phyloP scores from a whole-genome alignment of 2,888 invertebrate species.

The Galerucella nymphaeae region DNA sequence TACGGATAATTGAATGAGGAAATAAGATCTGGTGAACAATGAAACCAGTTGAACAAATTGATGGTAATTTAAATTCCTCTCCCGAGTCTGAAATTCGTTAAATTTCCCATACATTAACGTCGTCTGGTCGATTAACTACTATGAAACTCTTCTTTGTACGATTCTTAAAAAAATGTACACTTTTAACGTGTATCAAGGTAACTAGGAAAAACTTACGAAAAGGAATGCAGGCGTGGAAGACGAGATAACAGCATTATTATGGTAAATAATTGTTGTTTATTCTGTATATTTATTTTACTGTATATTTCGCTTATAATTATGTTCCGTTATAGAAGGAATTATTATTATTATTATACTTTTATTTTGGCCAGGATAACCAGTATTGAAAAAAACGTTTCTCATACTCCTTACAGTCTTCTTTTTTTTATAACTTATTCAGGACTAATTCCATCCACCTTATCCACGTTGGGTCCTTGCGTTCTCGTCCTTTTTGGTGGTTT shows the following conservation, averaged over 20 bases:
- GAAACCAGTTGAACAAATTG: conserved; percentile 18
- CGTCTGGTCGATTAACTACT: conserved; percentile 15
- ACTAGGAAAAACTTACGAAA: conserved; percentile 25
- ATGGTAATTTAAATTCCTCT: conserved; percentile 16
- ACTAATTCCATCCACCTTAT: no score
- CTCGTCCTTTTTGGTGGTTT: no score
- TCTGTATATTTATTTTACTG: background rate
- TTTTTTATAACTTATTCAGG: no score
- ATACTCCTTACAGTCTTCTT: no score
- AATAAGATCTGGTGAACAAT: conserved; percentile 8
- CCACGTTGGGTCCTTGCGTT: no score
- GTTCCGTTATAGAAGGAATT: no score
- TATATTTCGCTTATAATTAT: no score
- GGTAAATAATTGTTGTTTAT: background rate
- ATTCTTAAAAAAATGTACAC: conserved; percentile 11
- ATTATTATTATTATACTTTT: no score
- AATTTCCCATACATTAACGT: conserved; percentile 8
- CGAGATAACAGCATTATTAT: background rate
- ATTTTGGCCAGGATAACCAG: no score
- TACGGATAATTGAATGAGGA: conserved; percentile 20
- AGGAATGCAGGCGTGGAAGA: conserved; percentile 22
- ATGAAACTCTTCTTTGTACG: conserved; percentile 15
- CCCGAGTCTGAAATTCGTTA: conserved; percentile 16
- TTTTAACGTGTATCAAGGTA: conserved; percentile 21
- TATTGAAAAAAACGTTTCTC: no score